Conservation (phyloP, 2,113 vertebrate species). For the Lampris megalopsis region DNA sequence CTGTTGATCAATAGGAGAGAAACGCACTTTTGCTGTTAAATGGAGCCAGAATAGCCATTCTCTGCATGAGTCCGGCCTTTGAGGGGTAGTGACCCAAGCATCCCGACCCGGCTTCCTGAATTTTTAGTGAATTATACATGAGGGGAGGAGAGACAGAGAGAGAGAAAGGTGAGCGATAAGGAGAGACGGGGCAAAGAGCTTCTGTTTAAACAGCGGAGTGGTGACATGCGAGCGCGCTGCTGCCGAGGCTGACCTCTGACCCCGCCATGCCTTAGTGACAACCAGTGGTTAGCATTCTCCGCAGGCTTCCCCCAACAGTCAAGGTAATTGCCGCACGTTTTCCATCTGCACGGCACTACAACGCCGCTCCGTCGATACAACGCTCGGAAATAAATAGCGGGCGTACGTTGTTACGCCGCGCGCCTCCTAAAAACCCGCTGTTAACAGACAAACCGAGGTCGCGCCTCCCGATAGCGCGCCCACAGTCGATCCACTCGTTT, state of each 20-base stretch:
- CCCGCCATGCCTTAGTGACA: constrained; percentile 65
- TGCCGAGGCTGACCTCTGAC: constrained; percentile 67
- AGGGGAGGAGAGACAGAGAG: constrained; percentile 18
- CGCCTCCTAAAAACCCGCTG: constrained; percentile 53
- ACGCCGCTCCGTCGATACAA: constrained; percentile 38
- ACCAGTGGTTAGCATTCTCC: constrained; percentile 71
- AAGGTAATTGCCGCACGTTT: constrained; percentile 80
- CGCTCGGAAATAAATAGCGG: constrained; percentile 29
- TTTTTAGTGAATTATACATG: constrained; percentile 78
- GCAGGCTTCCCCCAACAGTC: constrained; percentile 53
- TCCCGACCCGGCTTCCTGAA: constrained; percentile 25
- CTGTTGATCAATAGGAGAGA: constrained; percentile 58
- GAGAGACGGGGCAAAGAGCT: constrained; percentile 38
- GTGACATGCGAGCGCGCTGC: constrained; percentile 64
- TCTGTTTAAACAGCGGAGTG: constrained; percentile 62
- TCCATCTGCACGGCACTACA: constrained; percentile 69
- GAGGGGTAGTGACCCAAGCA: constrained; percentile 61
- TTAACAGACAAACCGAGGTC: constrained; percentile 67
- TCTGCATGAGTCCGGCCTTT: constrained; percentile 32
- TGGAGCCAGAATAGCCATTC: constrained; percentile 23
- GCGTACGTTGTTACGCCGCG: constrained; percentile 29
- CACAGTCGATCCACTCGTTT: constrained; percentile 66
- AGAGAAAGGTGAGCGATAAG: constrained; percentile 15
- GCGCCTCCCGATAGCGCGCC: constrained; percentile 23
- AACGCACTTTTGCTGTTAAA: constrained; percentile 47